Conservation (phyloP, 2,797 vertebrate species). For the Eidolon dupreanum region DNA sequence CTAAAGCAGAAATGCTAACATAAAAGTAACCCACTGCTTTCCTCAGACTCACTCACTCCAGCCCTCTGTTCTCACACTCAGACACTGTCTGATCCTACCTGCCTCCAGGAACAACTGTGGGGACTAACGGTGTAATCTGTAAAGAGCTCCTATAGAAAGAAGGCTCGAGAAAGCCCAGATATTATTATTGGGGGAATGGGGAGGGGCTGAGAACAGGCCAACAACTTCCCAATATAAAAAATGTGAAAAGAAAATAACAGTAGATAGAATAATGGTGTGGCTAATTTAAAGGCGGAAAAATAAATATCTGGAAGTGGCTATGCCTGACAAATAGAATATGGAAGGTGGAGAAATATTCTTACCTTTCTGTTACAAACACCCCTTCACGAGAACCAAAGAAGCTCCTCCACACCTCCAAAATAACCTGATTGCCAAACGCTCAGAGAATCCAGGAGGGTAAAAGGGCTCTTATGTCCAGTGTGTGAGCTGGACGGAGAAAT, state of each 20-base stretch:
- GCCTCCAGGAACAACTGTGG: neutral
- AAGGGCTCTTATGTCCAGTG: neutral
- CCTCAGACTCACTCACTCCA: neutral
- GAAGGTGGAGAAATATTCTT: neutral
- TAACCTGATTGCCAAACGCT: neutral
- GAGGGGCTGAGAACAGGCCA: neutral
- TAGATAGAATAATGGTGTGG: neutral
- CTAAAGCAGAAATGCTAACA: slow-evolving; percentile 36
- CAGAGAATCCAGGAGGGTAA: neutral
- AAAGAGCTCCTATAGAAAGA: neutral
- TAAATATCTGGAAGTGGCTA: neutral
- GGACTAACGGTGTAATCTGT: neutral
- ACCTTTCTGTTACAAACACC: neutral
- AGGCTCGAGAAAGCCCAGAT: neutral
- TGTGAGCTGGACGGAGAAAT: neutral
- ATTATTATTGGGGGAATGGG: neutral
- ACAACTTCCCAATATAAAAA: neutral
- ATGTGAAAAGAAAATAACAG: neutral
- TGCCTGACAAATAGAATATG: neutral
- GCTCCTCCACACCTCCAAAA: neutral
- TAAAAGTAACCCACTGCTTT: neutral
- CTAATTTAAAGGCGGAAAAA: neutral
- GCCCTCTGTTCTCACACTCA: neutral
- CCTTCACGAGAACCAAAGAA: neutral
- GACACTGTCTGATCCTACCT: neutral